Percentiles rank a stretch among this genome's conserved stretches.
These are phyloP conservation scores for Synergus japonicus DNA, from an alignment of 2,888 invertebrate species.

Conservation along the genomic window DNA sequence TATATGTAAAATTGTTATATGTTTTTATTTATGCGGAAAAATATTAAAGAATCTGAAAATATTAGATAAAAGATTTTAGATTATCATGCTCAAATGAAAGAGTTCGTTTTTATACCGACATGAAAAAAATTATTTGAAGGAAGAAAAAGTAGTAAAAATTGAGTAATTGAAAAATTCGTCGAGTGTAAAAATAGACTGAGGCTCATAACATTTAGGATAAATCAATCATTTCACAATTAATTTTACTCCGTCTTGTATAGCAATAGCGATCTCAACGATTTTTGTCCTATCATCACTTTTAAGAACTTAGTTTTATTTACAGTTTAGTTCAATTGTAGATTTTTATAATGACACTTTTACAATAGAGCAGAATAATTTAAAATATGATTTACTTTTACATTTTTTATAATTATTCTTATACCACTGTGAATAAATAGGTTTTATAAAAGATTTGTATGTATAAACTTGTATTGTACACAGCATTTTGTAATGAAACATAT, in stretches of 20 bases:
- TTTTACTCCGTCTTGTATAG: not conserved
- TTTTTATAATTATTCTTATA: slow-evolving; percentile 23
- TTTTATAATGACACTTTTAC: not conserved
- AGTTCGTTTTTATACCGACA: not conserved
- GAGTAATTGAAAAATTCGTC: slow-evolving; percentile 5
- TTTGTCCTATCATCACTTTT: slow-evolving; percentile 81
- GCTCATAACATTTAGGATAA: slow-evolving; percentile 5
- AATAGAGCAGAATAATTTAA: not conserved
- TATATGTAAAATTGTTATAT: not conserved
- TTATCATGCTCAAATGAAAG: slow-evolving; percentile 12
- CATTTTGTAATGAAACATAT: slow-evolving; percentile 41
- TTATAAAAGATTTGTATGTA: slow-evolving; percentile 31
- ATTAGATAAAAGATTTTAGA: slow-evolving; percentile 21
- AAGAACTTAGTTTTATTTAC: slow-evolving; percentile 48
- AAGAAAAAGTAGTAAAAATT: not conserved
- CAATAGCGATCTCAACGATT: slow-evolving; percentile 78
- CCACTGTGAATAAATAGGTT: slow-evolving; percentile 28
- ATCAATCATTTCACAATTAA: slow-evolving; percentile 10
- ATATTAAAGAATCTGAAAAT: slow-evolving; percentile 1
- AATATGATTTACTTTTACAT: not conserved
- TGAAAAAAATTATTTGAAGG: not conserved
- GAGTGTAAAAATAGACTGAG: slow-evolving; percentile 6
- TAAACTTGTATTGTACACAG: slow-evolving; percentile 44
- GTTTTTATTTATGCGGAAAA: not conserved
- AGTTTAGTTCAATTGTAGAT: not conserved